A percentile compares a stretch with the other conserved stretches of the same genome.
Evolutionary conservation across 2,797 vertebrate genomes (phyloP).

Genomic region (Oryzias sinensis): DNA sequence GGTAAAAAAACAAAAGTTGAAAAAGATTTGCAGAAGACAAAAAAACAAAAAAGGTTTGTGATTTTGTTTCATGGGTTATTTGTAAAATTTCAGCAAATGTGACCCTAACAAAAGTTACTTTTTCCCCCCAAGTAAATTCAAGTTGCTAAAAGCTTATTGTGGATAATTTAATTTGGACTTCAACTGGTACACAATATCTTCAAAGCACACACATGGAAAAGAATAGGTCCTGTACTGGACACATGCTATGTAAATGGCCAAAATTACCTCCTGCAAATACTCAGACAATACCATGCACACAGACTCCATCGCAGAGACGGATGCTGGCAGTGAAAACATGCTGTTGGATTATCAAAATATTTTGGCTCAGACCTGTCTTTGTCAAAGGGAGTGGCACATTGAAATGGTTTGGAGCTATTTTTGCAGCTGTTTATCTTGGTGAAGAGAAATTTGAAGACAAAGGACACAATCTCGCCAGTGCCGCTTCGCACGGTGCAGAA

Average conservation of each 20-base stretch:
- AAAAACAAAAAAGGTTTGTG: no score
- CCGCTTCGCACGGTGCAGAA: constrained; percentile 19
- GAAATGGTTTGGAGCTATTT: constrained; percentile 13
- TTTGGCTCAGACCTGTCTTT: constrained; percentile 26
- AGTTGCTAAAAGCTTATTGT: no score
- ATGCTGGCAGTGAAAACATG: constrained; percentile 6
- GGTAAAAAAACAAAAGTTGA: no score
- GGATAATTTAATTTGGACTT: no score
- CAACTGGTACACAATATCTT: no score
- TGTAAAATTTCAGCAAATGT: no score
- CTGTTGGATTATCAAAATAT: constrained; percentile 12
- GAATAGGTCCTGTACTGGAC: no score
- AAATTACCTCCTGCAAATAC: constrained; percentile 1
- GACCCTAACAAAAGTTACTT: no score
- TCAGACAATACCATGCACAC: constrained; percentile 1
- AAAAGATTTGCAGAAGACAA: no score
- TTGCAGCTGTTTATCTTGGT: constrained; percentile 20
- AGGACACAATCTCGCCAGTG: constrained; percentile 1
- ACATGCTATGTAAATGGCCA: neutral
- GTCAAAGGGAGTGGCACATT: constrained; percentile 27
- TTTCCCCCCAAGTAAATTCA: no score
- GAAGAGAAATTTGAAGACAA: constrained; percentile 6
- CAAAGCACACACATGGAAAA: no score
- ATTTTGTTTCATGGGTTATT: no score
- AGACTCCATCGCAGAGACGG: constrained; percentile 4